These are phyloP conservation scores for Agapostemon virescens DNA, from an alignment of 2,888 invertebrate genomes.

Conservation along the genomic window DNA sequence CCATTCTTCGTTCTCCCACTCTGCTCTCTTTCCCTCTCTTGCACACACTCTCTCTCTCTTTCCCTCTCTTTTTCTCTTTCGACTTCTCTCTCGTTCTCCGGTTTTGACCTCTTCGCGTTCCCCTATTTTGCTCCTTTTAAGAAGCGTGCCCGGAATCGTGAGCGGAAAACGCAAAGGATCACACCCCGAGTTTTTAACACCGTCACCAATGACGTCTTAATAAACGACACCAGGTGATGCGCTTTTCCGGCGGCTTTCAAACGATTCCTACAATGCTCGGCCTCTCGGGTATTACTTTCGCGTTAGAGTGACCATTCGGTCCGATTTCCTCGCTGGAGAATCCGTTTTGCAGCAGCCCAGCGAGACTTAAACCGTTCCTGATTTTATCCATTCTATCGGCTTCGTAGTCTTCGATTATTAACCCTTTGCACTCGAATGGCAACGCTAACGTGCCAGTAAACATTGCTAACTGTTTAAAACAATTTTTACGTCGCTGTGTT, in stretches of 20 bases:
- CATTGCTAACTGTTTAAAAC: too few species aligned
- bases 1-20: constrained; percentile 31
- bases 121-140: neutral
- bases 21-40: neutral
- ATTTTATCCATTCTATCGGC: neutral
- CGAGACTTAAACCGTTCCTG: neutral
- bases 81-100: neutral
- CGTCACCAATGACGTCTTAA: constrained; percentile 48
- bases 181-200: constrained; percentile 59
- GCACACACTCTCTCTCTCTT: too few species aligned
- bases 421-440: too few species aligned
- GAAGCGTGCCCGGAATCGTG: constrained; percentile 46
- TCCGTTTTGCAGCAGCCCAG: neutral
- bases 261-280: too few species aligned
- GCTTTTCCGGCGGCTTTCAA: constrained; percentile 35
- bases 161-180: constrained; percentile 50
- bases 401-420: too few species aligned
- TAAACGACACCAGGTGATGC: constrained; percentile 61
- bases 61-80: too few species aligned
- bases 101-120: neutral
- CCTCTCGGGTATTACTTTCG: neutral
- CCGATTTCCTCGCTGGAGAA: neutral
- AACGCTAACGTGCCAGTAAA: too few species aligned
- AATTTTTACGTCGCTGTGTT: too few species aligned
- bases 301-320: neutral